Evolutionary conservation across 2,797 vertebrate genomes (phyloP).

Genomic region (Ctenopoma kingsleyae): DNA sequence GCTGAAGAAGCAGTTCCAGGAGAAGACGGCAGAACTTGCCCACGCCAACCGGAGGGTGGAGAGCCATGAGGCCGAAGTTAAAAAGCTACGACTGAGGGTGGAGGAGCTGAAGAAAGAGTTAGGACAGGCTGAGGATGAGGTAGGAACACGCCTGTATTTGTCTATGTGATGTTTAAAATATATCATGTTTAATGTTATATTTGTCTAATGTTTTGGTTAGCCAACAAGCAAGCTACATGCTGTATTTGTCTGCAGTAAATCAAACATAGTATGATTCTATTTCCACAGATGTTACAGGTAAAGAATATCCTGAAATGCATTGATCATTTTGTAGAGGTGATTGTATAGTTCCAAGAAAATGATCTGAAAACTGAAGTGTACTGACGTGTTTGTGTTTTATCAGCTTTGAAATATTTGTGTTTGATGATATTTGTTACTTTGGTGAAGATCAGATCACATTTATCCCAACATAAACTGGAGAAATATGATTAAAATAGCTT

Average conservation of each 20-base stretch:
- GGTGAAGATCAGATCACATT: no score
- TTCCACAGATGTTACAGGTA: not conserved
- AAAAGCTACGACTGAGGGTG: slow-evolving; percentile 93
- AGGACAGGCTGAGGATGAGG: slow-evolving; percentile 96
- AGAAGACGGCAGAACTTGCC: slow-evolving; percentile 91
- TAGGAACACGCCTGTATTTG: slow-evolving; percentile 39
- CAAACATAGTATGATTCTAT: not conserved
- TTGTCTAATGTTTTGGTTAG: not conserved
- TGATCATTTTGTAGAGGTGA: not conserved
- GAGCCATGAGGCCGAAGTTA: slow-evolving; percentile 93
- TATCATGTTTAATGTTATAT: not conserved
- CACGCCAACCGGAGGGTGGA: slow-evolving; percentile 93
- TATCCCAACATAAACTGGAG: not conserved
- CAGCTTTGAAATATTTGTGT: no score
- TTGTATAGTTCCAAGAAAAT: no score
- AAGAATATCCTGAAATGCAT: not conserved
- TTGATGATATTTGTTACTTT: no score
- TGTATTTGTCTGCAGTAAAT: no score
- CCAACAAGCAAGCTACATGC: not conserved
- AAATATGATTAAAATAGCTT: not conserved
- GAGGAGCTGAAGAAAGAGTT: slow-evolving; percentile 98
- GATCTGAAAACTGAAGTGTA: no score
- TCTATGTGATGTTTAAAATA: not conserved
- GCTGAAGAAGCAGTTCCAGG: slow-evolving; percentile 96
- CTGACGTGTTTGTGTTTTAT: no score